phyloP scores from a whole-genome alignment of 2,113 vertebrate species.

The Nematolebias whitei region DNA sequence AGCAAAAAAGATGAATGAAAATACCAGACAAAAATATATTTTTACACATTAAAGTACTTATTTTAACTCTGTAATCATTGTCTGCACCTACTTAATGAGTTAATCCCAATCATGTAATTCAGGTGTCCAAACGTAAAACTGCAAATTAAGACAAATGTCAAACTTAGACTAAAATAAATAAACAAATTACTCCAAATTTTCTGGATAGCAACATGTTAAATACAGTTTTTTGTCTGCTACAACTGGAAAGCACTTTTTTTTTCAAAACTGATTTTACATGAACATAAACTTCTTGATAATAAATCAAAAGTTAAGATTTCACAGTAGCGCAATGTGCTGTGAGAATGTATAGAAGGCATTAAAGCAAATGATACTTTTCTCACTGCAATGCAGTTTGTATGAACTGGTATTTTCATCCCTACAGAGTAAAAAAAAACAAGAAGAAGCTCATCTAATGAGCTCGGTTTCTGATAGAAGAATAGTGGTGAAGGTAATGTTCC shows the following conservation, averaged over 20 bases:
- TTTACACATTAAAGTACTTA: too few species aligned
- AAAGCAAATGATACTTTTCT: neutral
- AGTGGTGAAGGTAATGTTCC: constrained; percentile 27
- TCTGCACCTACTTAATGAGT: too few species aligned
- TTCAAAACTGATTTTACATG: neutral
- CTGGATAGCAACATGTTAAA: neutral
- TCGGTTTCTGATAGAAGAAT: constrained; percentile 24
- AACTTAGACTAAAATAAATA: neutral
- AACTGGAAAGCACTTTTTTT: neutral
- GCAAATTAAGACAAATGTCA: neutral
- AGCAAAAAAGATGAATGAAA: too few species aligned
- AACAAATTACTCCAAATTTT: neutral
- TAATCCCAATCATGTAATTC: too few species aligned
- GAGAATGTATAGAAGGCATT: neutral
- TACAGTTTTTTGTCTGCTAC: neutral
- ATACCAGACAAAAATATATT: too few species aligned
- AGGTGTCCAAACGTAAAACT: neutral
- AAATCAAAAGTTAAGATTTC: too few species aligned
- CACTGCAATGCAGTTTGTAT: neutral
- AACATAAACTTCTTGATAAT: neutral
- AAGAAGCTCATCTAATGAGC: constrained; percentile 31
- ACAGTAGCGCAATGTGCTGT: neutral
- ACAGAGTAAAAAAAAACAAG: constrained; percentile 18
- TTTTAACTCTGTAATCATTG: too few species aligned
- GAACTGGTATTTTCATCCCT: constrained; percentile 7